Evolutionary conservation across 2,797 vertebrate genomes (phyloP), one percentile per base, ranked within the genome.

Genomic region (Melanotaenia maccullochi): DNA sequence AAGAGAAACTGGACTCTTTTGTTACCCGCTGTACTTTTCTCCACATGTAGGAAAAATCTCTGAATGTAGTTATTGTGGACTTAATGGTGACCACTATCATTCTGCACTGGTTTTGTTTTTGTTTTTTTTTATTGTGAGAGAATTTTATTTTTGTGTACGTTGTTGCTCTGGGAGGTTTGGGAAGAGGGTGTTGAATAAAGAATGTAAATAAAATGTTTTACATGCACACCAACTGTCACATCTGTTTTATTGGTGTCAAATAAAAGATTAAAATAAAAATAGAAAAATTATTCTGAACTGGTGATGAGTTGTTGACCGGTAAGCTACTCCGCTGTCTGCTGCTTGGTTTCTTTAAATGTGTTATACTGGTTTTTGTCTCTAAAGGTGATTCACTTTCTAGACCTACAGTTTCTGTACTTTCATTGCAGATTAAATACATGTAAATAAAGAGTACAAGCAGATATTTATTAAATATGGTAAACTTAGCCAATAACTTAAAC

Each of bases 61-160:
- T 94, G 91, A 95, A 93, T 96, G 94, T 95, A 94, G 65, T 85
- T 82, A 61, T 63, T 64, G 24, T 71, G 85, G 66, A 73, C 82
- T 84, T 75, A 33, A 70, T 81, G 78, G 74, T 93, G 90, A 93
- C 90, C 59, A 38, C 80, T 92, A 87, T 81, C 78, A 51, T 87
- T 73, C 74, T 92, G 90, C 92, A 80, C 94, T 92, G 87, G 83
- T 86, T 92, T 87, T 85, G 71, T 30, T 30, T 30, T 30, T 28
- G 28, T 25, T 30, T 81, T 81, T 80, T 81, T 80, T 87, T 60
- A 55, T 90, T 78, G 68, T 83, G 79, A 87, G 68, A 87, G 75
- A 91, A 65, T 76, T 88, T 88, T 87, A 84, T 91, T 90, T 93
- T 93, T 88, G 75, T 79, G 93, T 93, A 92, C 75, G 70, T 84